Evolutionary conservation across 2,797 vertebrate species (phyloP).

Genomic region (Eremophila alpestris): DNA sequence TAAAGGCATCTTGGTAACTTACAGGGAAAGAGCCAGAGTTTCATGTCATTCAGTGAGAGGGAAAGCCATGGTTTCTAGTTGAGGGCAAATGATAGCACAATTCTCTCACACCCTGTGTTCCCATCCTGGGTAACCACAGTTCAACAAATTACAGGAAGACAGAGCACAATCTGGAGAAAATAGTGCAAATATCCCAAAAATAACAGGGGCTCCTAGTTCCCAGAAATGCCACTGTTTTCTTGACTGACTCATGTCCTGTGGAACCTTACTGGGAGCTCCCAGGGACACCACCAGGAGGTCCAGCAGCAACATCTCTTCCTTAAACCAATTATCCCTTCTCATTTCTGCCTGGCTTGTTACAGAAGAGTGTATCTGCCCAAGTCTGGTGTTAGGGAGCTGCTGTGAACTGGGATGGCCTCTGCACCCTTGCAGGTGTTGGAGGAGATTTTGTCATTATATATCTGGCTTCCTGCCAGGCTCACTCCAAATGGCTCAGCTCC

Average conservation of each 20-base stretch:
- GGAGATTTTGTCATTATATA: background rate
- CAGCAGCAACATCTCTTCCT: background rate
- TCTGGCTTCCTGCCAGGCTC: accelerated
- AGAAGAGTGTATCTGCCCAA: background rate
- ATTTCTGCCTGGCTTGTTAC: background rate
- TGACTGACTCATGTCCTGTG: background rate
- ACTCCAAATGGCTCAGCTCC: accelerated
- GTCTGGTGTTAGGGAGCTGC: background rate
- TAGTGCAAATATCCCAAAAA: background rate
- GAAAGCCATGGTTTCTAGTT: background rate
- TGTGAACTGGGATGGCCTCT: background rate
- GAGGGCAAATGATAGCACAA: background rate
- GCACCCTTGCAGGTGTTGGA: background rate
- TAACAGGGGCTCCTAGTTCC: background rate
- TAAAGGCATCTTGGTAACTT: background rate
- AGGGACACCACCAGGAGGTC: background rate
- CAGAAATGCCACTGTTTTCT: background rate
- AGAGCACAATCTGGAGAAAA: background rate
- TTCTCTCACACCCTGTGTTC: background rate
- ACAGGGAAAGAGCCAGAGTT: background rate
- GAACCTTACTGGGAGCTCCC: background rate
- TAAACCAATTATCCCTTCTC: background rate
- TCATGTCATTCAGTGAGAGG: background rate
- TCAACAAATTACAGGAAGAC: background rate
- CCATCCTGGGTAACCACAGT: background rate